Base-by-base conservation (phyloP, 2,888 invertebrate species). In the Luperina testacea region DNA sequence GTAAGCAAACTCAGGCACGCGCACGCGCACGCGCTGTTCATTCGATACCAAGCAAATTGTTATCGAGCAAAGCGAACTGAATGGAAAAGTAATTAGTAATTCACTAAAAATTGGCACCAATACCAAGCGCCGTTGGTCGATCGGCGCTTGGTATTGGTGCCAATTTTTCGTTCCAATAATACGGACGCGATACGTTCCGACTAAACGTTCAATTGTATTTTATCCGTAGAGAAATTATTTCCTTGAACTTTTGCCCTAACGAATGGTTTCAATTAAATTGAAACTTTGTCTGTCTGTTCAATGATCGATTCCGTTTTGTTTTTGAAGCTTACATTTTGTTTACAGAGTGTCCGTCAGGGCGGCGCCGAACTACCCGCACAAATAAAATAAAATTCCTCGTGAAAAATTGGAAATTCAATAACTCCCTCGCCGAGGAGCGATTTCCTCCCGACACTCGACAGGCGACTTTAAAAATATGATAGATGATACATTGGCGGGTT, bases 361-460 rank as follows among this genome's bases (percentile, higher is more conserved):
- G 86, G 80, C 89, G 76, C 80, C 84, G 77, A 84, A 79, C 87
- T 87, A 82, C 90, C 64, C 75, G 67, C 84, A 72, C 87, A 91
- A 92, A 91, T 90, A 92, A 90, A 91, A 92, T 92, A 88, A 90
- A 92, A 91, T 77, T 83, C 83, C 78, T 85, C 73, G 72, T 88
- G 88, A 90, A 90, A 93, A 91, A 92, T 94, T 92, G 90, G 87
- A 90, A 92, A 94, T 94, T 94, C 93, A 94, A 94, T 94, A 93
- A 94, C 91, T 91, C 88, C 75, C 75, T 78, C 80, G 78, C 75
- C 82, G 87, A 90, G 89, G 85, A 90, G 87, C 90, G 92, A 92
- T 91, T 90, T 91, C 79, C 80, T 88, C 84, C 73, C 73, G 84
- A 89, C 89, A 85, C 84, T 80, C 81, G 73, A 89, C 89, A 86